phyloP scores from a whole-genome alignment of 1,140 invertebrate genomes.

The Euura saliciscinereae region DNA sequence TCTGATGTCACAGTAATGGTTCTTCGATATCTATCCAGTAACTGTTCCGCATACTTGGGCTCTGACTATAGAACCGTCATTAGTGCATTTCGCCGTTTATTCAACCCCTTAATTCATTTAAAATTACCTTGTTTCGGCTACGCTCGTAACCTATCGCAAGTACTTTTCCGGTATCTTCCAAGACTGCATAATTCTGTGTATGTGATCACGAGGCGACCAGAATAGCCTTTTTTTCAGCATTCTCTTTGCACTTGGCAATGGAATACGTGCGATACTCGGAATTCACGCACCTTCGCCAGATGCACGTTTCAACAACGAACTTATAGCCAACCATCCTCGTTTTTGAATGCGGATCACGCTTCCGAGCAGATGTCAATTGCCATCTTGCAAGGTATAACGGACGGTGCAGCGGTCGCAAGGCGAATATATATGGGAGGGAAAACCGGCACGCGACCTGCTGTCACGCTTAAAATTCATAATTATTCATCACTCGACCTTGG shows the following conservation, averaged over 20 bases:
- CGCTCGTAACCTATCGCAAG: background rate
- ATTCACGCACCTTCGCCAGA: background rate
- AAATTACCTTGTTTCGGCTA: background rate
- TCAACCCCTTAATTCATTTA: background rate
- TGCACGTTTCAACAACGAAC: background rate
- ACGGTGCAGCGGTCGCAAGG: background rate
- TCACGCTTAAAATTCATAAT: background rate
- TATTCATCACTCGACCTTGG: background rate
- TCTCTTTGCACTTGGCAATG: too few relatives aligned
- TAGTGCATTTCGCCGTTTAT: conserved; percentile 5
- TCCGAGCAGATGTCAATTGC: conserved; percentile 2
- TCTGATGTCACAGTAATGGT: background rate
- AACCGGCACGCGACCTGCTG: conserved; percentile 2
- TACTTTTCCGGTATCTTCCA: too few relatives aligned
- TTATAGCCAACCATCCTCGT: background rate
- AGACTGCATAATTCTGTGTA: too few relatives aligned
- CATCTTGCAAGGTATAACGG: background rate
- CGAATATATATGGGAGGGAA: background rate
- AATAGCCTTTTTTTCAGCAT: too few relatives aligned
- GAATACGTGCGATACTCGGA: background rate
- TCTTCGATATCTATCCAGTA: conserved; percentile 9
- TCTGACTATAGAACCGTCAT: background rate
- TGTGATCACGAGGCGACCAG: too few relatives aligned
- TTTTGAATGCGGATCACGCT: background rate
- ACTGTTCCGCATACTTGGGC: conserved; percentile 1